Evolutionary conservation across 2,888 invertebrate species (phyloP).

Genomic region (Xestia xanthographa): DNA sequence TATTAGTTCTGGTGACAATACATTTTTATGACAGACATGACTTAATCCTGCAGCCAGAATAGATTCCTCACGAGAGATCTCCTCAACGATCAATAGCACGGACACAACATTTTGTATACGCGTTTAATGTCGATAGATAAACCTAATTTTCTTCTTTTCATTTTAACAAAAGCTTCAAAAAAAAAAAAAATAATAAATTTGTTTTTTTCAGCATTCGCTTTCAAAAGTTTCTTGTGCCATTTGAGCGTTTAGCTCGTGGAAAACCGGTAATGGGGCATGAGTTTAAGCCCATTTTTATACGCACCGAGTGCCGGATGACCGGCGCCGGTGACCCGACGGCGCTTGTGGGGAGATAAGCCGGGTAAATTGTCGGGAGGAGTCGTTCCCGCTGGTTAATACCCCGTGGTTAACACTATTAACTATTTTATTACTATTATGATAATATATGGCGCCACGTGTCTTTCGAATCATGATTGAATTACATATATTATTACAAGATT

Average conservation of each 20-base stretch:
- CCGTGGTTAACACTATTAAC: too few species aligned
- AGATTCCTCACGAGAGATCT: not conserved
- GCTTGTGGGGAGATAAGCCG: too few species aligned
- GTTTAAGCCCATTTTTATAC: too few species aligned
- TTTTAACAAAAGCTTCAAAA: too few species aligned
- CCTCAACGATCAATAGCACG: not conserved
- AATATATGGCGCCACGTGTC: too few species aligned
- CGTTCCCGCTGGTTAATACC: too few species aligned
- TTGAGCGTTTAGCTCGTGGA: not conserved
- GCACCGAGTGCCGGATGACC: not conserved
- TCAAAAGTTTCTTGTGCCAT: not conserved
- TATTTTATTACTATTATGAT: too few species aligned
- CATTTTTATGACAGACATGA: not conserved
- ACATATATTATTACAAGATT: too few species aligned
- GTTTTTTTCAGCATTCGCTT: too few species aligned
- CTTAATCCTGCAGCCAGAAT: not conserved
- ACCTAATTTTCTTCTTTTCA: too few species aligned
- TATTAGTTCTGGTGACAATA: not conserved
- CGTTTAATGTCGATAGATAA: not conserved
- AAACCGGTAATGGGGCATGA: not conserved
- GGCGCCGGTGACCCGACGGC: not conserved
- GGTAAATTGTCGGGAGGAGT: not conserved
- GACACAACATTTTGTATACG: not conserved
- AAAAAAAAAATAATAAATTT: too few species aligned
- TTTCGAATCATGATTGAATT: too few species aligned